Evolutionary conservation across 2,888 invertebrate species (phyloP), one percentile per base, ranked within the genome.

Genomic region (Drosophila kambysellisi): DNA sequence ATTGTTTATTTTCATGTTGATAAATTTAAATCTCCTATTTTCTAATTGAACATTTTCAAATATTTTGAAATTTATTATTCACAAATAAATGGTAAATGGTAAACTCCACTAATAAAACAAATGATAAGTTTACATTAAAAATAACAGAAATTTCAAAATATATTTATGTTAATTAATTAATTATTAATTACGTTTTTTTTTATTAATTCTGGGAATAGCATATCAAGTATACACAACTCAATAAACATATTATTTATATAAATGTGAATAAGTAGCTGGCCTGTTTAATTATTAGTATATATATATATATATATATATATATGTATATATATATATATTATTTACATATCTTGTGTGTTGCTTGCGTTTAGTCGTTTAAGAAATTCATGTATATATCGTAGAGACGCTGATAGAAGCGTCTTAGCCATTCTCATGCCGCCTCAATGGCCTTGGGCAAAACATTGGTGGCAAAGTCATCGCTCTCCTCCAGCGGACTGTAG

Each of bases 321-420:
- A 32, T 35, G 12, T 35, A 11, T 35, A 25, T 25, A 25, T 25
- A 25, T 25, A 25, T 25, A 25, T 25, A 25, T 46, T 46, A 15
- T 25, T 1, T 25, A 46, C 46, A 25, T 46, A 46, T 46, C 1
- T 15, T 4, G 8, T 8, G 4, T 8, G 46, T 15, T 37, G 30
- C 0, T 29, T 37, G 25, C 4, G 46, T 56, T n/a, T 39, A 39
- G 4, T 71, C 76, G 12, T 76, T 79, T 6, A 83, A 48, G 43
- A 91, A 81, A 64, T 82, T 79, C 66, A 77, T 71, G 52, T 90
- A 78, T 35, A 91, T 74, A 35, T 87, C 87, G 43, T 74, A 65
- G 48, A 92, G 81, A 81, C 90, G 90, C 79, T 84, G 70, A 51
- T 89, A 76, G 58, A 91, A 78, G 84, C 89, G 91, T 75, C 70